These are phyloP conservation scores for Himantopus leucocephalus DNA, from an alignment of 2,113 vertebrate species.

Conservation along the genomic window DNA sequence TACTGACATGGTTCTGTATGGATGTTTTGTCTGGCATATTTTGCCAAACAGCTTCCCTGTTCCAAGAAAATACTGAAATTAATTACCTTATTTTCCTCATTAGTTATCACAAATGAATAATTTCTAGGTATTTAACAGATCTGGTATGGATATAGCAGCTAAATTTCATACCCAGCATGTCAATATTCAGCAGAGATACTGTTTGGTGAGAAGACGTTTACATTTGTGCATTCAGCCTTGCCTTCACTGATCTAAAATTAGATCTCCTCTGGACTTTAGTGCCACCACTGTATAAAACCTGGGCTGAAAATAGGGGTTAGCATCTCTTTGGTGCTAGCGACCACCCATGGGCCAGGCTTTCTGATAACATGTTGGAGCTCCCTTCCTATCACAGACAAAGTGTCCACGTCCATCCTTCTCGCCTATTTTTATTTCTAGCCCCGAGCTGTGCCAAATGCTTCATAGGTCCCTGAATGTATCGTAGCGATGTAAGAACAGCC, in stretches of 20 bases:
- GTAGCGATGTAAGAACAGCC: neutral
- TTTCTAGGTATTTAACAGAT: conserved; percentile 4
- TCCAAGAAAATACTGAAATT: neutral
- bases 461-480: neutral
- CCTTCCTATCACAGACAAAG: neutral
- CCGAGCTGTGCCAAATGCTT: neutral
- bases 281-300: neutral
- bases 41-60: neutral
- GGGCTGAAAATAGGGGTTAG: neutral
- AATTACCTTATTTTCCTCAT: conserved; percentile 12
- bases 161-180: neutral
- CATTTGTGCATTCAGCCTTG: neutral
- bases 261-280: neutral
- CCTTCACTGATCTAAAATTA: neutral
- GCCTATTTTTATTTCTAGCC: neutral
- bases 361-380: neutral
- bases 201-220: neutral
- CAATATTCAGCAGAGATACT: neutral
- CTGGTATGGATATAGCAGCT: neutral
- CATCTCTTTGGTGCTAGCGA: neutral
- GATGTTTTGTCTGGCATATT: neutral
- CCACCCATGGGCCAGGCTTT: neutral
- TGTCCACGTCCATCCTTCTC: neutral
- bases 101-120: neutral
- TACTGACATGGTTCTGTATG: neutral